Conservation (phyloP, 2,113 vertebrate species). For the Acrocephalus arundinaceus region DNA sequence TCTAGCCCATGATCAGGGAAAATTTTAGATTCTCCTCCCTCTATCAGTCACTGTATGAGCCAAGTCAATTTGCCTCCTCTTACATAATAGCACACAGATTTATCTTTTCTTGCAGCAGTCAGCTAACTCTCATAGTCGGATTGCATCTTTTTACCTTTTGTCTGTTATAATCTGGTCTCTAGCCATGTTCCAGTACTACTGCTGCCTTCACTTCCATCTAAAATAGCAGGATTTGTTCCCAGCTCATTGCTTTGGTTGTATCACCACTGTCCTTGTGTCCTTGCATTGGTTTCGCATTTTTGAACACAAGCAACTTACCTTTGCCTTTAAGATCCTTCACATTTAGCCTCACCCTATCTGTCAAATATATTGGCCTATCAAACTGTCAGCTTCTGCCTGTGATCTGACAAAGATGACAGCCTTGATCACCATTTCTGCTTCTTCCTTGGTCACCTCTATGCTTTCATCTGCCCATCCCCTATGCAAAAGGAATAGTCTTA, state of each 20-base stretch:
- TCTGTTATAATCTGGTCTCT: neutral
- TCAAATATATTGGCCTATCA: slow-evolving; percentile 14
- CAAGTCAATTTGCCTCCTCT: neutral
- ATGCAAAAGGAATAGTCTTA: neutral
- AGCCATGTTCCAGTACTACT: neutral
- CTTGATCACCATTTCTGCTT: neutral
- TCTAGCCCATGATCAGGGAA: neutral
- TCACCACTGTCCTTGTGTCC: neutral
- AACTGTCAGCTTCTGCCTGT: neutral
- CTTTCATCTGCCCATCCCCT: neutral
- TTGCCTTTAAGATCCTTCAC: neutral
- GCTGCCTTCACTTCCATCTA: neutral
- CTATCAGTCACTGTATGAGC: neutral
- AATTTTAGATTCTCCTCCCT: neutral
- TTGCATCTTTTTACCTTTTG: neutral
- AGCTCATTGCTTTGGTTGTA: neutral
- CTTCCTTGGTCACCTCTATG: neutral
- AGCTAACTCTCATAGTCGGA: neutral
- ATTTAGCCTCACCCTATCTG: neutral
- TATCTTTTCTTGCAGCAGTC: neutral
- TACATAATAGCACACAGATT: slow-evolving; percentile 12
- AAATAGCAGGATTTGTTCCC: neutral
- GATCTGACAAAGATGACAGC: neutral
- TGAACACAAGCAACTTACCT: neutral
- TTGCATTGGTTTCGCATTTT: neutral